Conservation (phyloP, 2,797 vertebrate species). For the Siniperca obscura region DNA sequence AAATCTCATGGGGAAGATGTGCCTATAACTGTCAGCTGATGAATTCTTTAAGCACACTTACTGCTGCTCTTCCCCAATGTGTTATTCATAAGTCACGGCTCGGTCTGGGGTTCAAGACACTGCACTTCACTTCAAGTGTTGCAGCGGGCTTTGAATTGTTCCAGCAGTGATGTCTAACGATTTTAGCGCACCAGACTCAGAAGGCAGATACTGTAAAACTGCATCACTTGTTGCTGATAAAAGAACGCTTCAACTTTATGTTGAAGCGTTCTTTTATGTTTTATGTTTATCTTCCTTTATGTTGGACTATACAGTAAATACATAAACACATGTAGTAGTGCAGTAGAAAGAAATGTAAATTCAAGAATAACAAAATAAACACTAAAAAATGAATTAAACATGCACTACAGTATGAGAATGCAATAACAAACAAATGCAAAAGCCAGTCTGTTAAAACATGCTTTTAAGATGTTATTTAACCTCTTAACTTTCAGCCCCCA, state of each 20-base stretch:
- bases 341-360: not conserved
- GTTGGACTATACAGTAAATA: not conserved
- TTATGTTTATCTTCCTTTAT: no score
- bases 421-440: not conserved
- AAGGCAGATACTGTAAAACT: not conserved
- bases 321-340: not conserved
- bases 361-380: not conserved
- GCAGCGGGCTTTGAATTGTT: slow-evolving; percentile 36
- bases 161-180: slow-evolving; percentile 5
- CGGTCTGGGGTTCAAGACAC: slow-evolving; percentile 23
- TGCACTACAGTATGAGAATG: not conserved
- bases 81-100: slow-evolving; percentile 68
- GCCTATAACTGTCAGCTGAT: slow-evolving; percentile 66
- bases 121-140: slow-evolving; percentile 34
- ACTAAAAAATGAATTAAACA: not conserved
- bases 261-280: no score
- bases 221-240: slow-evolving; percentile 41
- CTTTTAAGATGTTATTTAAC: not conserved
- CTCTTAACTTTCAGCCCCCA: not conserved
- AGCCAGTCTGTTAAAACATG: not conserved
- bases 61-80: slow-evolving; percentile 48
- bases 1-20: slow-evolving; percentile 53
- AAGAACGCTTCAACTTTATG: not conserved
- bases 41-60: slow-evolving; percentile 70
- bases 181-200: slow-evolving; percentile 20